A percentile compares a stretch with the other conserved stretches of the same genome.
These are phyloP conservation scores for Tubulanus polymorphus DNA, from an alignment of 2,888 invertebrate species.

Conservation along the genomic window DNA sequence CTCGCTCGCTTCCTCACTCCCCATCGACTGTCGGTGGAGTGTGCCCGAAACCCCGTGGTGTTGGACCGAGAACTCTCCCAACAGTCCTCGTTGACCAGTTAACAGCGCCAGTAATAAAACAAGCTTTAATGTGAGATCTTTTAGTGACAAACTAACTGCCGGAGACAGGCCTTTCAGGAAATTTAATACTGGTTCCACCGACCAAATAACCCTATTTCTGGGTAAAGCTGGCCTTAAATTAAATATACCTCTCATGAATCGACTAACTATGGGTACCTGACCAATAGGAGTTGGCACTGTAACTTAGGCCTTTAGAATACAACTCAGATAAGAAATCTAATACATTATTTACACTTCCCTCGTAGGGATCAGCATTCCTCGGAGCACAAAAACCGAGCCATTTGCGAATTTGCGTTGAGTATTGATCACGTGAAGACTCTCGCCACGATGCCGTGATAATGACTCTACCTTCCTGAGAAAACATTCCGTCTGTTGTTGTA, in stretches of 20 bases:
- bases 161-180: conserved; percentile 15
- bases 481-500: not conserved
- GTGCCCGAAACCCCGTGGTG: too few species aligned
- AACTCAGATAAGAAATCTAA: conserved; percentile 10
- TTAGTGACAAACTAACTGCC: conserved; percentile 11
- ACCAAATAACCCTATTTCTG: conserved; percentile 6
- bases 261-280: conserved; percentile 7
- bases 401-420: not conserved
- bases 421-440: conserved; percentile 1
- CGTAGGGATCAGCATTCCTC: conserved; percentile 3
- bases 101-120: conserved; percentile 17
- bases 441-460: conserved; percentile 8
- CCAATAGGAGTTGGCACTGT: conserved; percentile 6
- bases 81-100: conserved; percentile 17
- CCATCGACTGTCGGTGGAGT: too few species aligned
- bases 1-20: too few species aligned
- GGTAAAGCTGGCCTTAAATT: conserved; percentile 14
- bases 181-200: conserved; percentile 8
- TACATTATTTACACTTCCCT: not conserved
- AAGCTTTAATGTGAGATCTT: conserved; percentile 10
- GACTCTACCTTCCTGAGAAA: not conserved
- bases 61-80: too few species aligned
- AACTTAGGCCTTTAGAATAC: conserved; percentile 4
- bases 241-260: conserved; percentile 22
- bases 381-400: not conserved